Evolutionary conservation across 2,797 vertebrate genomes (phyloP), one percentile per base, ranked within the genome.

Genomic region (Peromyscus attwateri): DNA sequence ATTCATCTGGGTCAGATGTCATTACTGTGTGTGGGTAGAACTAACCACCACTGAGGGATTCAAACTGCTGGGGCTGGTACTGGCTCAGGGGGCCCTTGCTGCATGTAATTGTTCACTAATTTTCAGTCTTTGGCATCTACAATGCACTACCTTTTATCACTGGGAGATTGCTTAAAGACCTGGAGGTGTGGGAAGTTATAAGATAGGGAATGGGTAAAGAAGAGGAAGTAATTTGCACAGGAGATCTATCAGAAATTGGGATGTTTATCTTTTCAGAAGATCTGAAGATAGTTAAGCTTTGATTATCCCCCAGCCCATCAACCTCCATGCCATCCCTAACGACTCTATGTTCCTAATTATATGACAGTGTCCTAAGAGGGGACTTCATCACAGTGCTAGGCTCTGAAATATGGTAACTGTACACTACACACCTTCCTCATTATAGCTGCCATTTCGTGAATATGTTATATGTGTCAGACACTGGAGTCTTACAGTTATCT

Each of bases 21-120:
- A 87, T 52, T 37, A 77, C 19, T 21, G 12, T 96, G 89, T 95
- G 81, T 92, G 70, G 27, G 89, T 76, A 76, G 85, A 23, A 68
- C 8, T 55, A 40, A 77, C 66, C 75, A 29, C 87, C 84, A 88
- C 5, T 55, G 27, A 37, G 31, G 46, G 84, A 46, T 88, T 94
- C 29, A 64, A 82, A 25, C 46, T 89, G 46, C 46, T 55, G n/a
- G 55, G 37, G 1, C 83, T 96, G 93, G 92, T 17, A 87, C 43
- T 83, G 70, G 37, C 62, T 80, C 87, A 27, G 0, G 17, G 4
- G 34, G 13, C 55, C 43, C 0, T 0, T 43, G n/a, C 25, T 43
- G 83, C 19, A n/a, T 0, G 0, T 14, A 97, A 19, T 68, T 73
- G 43, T 73, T 95, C 49, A 43, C 29, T 64, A 49, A 79, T 29